phyloP scores from a whole-genome alignment of 2,888 invertebrate species.

The Chromoteleia sp. region DNA sequence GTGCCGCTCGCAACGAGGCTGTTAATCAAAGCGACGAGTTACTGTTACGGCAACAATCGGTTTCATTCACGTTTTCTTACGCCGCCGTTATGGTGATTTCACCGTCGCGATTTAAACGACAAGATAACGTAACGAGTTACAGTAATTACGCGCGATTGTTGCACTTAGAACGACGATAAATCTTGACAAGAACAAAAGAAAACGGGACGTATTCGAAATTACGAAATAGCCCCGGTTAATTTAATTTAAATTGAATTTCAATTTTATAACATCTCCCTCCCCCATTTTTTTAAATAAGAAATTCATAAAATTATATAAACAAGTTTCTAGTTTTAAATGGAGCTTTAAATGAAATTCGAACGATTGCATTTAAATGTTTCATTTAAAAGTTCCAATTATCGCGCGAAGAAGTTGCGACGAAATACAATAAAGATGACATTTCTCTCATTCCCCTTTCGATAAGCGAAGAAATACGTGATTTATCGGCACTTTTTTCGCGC shows the following conservation, averaged over 20 bases:
- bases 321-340: too few relatives aligned
- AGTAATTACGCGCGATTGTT: conserved; percentile 1
- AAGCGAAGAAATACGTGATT: too few relatives aligned
- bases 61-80: conserved; percentile 26
- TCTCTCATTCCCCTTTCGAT: too few relatives aligned
- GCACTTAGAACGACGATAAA: neutral
- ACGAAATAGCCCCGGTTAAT: too few relatives aligned
- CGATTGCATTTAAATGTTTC: neutral
- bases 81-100: conserved; percentile 11
- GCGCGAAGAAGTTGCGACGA: too few relatives aligned
- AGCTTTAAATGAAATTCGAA: too few relatives aligned
- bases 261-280: neutral
- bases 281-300: neutral
- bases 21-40: conserved; percentile 4
- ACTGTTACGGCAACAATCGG: conserved; percentile 15
- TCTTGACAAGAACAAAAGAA: conserved; percentile 4
- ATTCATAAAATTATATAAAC: conserved; percentile 2
- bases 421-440: too few relatives aligned
- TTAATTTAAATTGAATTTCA: neutral
- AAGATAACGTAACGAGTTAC: conserved; percentile 34
- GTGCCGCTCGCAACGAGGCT: neutral
- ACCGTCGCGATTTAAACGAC: conserved; percentile 6
- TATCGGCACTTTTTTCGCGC: too few relatives aligned
- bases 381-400: too few relatives aligned
- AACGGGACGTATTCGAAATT: neutral